These are phyloP conservation scores for Lanius ludovicianus DNA, from an alignment of 2,113 vertebrate genomes.

Conservation along the genomic window DNA sequence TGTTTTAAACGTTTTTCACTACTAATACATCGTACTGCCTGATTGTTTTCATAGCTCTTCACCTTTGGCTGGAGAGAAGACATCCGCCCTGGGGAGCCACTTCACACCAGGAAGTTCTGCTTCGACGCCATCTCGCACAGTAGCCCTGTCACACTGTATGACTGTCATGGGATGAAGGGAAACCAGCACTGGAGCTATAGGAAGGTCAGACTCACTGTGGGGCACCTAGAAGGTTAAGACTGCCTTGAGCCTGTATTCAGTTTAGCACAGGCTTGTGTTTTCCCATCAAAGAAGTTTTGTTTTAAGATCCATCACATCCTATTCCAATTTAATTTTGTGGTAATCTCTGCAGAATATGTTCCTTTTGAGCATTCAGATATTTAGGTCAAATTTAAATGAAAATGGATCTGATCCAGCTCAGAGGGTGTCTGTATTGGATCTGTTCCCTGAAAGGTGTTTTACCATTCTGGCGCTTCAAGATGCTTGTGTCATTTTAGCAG, in stretches of 20 bases:
- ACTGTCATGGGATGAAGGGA: constrained; percentile 90
- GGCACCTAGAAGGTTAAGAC: not conserved
- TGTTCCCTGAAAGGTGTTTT: constrained; percentile 45
- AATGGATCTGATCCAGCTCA: constrained; percentile 20
- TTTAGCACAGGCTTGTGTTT: not conserved
- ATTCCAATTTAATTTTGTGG: not conserved
- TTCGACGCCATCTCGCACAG: constrained; percentile 83
- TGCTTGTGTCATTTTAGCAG: constrained; percentile 12
- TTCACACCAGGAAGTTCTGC: constrained; percentile 90
- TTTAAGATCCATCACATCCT: not conserved
- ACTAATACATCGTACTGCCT: not conserved
- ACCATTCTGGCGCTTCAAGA: not conserved
- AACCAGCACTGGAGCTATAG: constrained; percentile 89
- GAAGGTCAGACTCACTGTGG: constrained; percentile 74
- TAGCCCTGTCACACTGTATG: constrained; percentile 85
- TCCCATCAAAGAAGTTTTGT: not conserved
- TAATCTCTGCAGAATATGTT: not conserved
- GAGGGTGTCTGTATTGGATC: constrained; percentile 1
- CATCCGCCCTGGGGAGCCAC: constrained; percentile 84
- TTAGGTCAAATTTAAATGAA: constrained; percentile 47
- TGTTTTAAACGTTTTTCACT: not conserved
- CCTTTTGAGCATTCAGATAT: not conserved
- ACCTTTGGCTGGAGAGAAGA: constrained; percentile 93
- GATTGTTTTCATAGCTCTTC: constrained; percentile 77
- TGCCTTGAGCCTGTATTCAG: not conserved